Evolutionary conservation across 2,113 vertebrate genomes (phyloP).

Genomic region (Orycteropus afer): DNA sequence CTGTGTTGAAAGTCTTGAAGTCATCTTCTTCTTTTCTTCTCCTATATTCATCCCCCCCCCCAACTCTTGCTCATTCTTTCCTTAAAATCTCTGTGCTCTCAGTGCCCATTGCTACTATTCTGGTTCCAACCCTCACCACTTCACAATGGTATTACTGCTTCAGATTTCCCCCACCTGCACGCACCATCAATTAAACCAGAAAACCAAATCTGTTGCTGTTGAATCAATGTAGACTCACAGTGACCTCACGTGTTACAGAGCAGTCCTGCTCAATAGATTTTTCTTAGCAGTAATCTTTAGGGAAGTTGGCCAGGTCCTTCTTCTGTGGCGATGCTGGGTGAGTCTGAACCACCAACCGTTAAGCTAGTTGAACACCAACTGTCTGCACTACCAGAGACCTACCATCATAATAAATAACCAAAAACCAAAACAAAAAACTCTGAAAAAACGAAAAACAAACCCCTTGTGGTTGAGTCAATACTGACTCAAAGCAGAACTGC

Average conservation of each 20-base stretch:
- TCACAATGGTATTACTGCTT: background rate
- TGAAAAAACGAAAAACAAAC: no score
- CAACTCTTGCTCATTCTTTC: background rate
- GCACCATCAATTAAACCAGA: background rate
- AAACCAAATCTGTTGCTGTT: no score
- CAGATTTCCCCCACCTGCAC: background rate
- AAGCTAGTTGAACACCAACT: no score
- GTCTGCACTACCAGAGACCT: no score
- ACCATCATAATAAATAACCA: no score
- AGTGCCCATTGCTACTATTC: background rate
- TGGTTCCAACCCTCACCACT: background rate
- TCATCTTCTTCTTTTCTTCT: background rate
- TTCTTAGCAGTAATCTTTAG: background rate
- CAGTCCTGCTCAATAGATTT: background rate
- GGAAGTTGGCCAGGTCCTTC: no score
- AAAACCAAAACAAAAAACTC: no score
- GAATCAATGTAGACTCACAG: background rate
- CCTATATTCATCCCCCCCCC: background rate
- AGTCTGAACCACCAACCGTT: no score
- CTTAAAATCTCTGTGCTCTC: background rate
- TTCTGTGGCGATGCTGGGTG: no score
- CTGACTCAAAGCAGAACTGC: no score
- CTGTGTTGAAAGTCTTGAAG: background rate
- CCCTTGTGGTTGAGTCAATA: no score
- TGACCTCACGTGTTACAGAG: background rate